These are phyloP conservation scores for Glyphotaelius pellucidus DNA, from an alignment of 2,888 invertebrate species.

Conservation along the genomic window DNA sequence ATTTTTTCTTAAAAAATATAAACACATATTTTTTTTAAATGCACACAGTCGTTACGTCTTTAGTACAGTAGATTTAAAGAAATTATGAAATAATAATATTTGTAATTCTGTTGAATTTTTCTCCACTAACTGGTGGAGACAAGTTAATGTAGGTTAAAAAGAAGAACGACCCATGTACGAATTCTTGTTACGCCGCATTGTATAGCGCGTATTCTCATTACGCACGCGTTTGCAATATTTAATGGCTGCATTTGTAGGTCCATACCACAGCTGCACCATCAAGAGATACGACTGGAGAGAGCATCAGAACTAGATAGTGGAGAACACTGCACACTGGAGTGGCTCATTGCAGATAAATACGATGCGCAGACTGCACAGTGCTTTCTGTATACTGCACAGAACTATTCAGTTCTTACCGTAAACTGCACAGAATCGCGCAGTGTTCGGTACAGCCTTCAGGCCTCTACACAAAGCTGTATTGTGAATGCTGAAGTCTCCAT, in stretches of 20 bases:
- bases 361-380: neutral
- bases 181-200: neutral
- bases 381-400: neutral
- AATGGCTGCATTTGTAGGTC: neutral
- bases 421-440: neutral
- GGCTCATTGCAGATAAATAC: constrained; percentile 8
- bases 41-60: too few species aligned
- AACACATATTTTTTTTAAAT: too few species aligned
- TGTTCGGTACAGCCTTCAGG: neutral
- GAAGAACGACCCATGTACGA: too few species aligned
- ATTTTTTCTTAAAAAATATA: too few species aligned
- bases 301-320: neutral
- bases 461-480: constrained; percentile 9
- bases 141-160: too few species aligned
- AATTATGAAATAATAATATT: too few species aligned
- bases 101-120: too few species aligned
- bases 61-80: too few species aligned
- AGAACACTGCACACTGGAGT: neutral
- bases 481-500: neutral
- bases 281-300: neutral
- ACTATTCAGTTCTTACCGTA: neutral
- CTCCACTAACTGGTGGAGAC: too few species aligned
- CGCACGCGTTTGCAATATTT: neutral
- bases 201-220: neutral
- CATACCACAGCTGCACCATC: neutral